A percentile compares a stretch with the other conserved stretches of the same genome.
phyloP scores from a whole-genome alignment of 2,888 invertebrate genomes.

The Carterocephalus palaemon region DNA sequence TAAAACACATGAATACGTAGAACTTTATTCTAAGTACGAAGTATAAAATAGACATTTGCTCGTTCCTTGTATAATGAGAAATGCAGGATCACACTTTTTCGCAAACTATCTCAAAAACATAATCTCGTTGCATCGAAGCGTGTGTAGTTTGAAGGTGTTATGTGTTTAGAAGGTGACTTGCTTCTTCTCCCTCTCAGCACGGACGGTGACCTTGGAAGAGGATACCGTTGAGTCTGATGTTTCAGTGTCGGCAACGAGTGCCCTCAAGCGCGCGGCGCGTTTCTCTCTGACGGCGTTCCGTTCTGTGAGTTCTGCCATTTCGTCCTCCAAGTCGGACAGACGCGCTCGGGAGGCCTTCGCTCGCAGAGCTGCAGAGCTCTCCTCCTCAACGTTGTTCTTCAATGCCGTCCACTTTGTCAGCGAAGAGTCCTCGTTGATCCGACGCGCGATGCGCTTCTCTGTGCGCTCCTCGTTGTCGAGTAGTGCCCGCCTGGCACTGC shows the following conservation, averaged over 20 bases:
- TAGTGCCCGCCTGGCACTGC: conserved; percentile 70
- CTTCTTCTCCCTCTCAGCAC: conserved; percentile 70
- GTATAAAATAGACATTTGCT: conserved; percentile 66
- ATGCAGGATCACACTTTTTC: conserved; percentile 61
- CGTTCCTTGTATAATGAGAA: conserved; percentile 56
- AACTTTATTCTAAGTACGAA: conserved; percentile 63
- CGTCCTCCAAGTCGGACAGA: conserved; percentile 84
- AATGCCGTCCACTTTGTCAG: conserved; percentile 84
- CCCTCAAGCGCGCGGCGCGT: conserved; percentile 83
- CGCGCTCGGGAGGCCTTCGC: conserved; percentile 83
- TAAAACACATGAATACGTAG: conserved; percentile 62
- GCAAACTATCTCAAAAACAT: conserved; percentile 52
- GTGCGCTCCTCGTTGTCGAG: conserved; percentile 71
- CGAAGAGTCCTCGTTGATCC: conserved; percentile 60
- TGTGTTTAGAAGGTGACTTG: conserved; percentile 68
- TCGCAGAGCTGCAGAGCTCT: conserved; percentile 80
- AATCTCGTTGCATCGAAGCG: no score
- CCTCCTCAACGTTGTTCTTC: conserved; percentile 62
- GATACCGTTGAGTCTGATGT: conserved; percentile 52
- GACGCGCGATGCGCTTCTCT: conserved; percentile 66
- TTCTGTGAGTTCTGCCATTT: conserved; percentile 85
- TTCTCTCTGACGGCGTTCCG: conserved; percentile 84
- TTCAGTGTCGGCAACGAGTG: conserved; percentile 82
- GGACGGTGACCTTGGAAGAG: conserved; percentile 59
- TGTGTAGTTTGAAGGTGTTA: conserved; percentile 21